phyloP scores from a whole-genome alignment of 2,797 vertebrate genomes.

The Diplodus sargus region DNA sequence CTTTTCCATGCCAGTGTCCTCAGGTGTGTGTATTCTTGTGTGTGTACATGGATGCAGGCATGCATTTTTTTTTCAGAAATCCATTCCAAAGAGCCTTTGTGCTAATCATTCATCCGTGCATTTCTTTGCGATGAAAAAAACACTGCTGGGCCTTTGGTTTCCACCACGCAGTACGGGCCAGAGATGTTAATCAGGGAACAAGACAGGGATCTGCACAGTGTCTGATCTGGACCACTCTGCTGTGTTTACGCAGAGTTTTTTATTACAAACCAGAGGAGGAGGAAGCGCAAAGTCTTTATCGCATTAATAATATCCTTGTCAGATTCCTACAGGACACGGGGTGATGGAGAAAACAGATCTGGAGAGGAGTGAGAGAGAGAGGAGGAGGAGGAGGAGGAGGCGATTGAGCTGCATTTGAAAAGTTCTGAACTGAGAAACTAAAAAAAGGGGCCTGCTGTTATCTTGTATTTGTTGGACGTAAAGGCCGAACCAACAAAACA shows the following conservation, averaged over 20 bases:
- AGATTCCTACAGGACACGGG: conserved; percentile 51
- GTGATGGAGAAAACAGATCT: conserved; percentile 76
- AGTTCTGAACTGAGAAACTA: conserved; percentile 12
- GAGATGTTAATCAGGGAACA: conserved; percentile 77
- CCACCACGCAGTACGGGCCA: conserved; percentile 57
- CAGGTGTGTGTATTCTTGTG: conserved; percentile 38
- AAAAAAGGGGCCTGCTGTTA: conserved; percentile 20
- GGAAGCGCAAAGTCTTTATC: conserved; percentile 76
- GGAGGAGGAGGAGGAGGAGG: conserved; percentile 1
- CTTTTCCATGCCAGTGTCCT: conserved; percentile 38
- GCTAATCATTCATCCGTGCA: conserved; percentile 59
- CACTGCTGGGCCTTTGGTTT: conserved; percentile 52
- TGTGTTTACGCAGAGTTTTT: conserved; percentile 72
- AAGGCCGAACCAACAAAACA: conserved; percentile 1
- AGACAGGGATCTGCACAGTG: conserved; percentile 70
- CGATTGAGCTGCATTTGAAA: conserved; percentile 27
- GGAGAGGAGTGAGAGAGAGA: conserved; percentile 21
- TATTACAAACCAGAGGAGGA: conserved; percentile 70
- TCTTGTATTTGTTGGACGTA: conserved; percentile 16
- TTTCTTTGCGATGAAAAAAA: conserved; percentile 71
- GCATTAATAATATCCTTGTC: conserved; percentile 74
- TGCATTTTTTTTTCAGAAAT: conserved; percentile 38
- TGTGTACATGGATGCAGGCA: conserved; percentile 26
- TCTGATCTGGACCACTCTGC: conserved; percentile 72
- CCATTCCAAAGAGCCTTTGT: conserved; percentile 37